Evolutionary conservation across 2,888 invertebrate species (phyloP).

Genomic region (Orthonychiurus folsomi): DNA sequence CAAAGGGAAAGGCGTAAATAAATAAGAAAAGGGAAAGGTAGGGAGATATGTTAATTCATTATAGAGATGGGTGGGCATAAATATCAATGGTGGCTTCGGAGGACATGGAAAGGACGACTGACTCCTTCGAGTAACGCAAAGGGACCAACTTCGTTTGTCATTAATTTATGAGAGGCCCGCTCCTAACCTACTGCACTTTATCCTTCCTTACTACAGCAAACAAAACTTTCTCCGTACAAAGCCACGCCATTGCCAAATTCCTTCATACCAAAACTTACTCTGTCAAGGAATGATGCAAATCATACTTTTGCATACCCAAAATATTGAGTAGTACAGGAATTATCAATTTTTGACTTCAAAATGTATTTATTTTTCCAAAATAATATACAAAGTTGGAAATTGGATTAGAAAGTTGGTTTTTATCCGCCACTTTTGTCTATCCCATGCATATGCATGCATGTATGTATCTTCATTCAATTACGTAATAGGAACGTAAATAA

Average conservation of each 20-base stretch:
- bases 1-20: no score
- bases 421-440: no score
- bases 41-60: conserved; percentile 1
- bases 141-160: conserved; percentile 5
- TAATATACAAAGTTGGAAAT: no score
- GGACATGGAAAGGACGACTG: background rate
- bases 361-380: no score
- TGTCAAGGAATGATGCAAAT: background rate
- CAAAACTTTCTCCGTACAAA: background rate
- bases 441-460: no score
- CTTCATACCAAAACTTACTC: background rate
- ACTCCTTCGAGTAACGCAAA: no score
- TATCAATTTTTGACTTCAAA: no score
- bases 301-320: background rate
- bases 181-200: background rate
- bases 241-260: background rate
- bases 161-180: conserved; percentile 9
- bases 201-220: background rate
- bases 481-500: no score
- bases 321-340: no score
- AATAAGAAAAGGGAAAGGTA: background rate
- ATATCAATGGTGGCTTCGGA: background rate
- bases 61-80: background rate
- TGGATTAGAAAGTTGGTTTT: no score
- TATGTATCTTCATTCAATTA: no score